Percentiles rank a stretch among this genome's conserved stretches.
Conservation (phyloP, 2,113 vertebrate species). For the Campylomormyrus tamandua region DNA sequence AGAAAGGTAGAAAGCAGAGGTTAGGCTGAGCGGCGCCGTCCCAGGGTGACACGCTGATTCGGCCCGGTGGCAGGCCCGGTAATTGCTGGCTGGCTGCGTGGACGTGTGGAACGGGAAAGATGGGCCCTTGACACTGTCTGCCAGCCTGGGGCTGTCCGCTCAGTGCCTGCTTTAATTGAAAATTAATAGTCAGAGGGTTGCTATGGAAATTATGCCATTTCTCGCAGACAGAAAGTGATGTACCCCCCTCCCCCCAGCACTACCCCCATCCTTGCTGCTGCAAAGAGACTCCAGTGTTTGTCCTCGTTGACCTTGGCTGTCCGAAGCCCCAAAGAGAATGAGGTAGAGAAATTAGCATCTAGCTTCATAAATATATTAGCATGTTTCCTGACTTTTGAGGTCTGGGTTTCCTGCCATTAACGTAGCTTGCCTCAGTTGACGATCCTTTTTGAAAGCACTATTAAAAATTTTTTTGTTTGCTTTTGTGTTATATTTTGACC, state of each 20-base stretch:
- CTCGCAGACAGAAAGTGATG: conserved; percentile 73
- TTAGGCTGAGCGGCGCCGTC: not conserved
- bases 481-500: not conserved
- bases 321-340: conserved; percentile 81
- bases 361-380: conserved; percentile 13
- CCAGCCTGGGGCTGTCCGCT: conserved; percentile 76
- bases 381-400: not conserved
- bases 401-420: not conserved
- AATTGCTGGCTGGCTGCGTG: conserved; percentile 57
- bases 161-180: conserved; percentile 94
- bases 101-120: conserved; percentile 80
- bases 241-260: conserved; percentile 32
- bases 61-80: conserved; percentile 65
- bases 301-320: conserved; percentile 98
- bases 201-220: conserved; percentile 84
- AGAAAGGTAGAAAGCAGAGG: not conserved
- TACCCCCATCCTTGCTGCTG: conserved; percentile 64
- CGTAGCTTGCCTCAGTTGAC: not conserved
- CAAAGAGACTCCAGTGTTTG: conserved; percentile 92
- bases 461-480: not conserved
- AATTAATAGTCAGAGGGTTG: conserved; percentile 87
- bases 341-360: conserved; percentile 67
- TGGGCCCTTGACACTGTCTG: conserved; percentile 82
- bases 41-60: conserved; percentile 47
- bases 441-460: not conserved